Conservation (phyloP, 2,888 invertebrate species). For the Dusona sp. region DNA sequence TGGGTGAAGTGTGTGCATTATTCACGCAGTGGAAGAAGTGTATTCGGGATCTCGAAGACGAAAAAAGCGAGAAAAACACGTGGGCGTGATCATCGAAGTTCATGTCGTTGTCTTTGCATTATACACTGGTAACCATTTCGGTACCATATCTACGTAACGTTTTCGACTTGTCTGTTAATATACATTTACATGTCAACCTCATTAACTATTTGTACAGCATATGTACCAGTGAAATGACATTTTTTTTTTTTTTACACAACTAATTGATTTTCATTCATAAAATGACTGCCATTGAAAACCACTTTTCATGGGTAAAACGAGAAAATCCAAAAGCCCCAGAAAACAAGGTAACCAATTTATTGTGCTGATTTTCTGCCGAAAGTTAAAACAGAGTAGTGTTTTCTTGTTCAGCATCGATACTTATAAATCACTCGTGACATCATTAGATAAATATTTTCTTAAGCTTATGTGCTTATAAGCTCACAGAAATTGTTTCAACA, state of each 20-base stretch:
- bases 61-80: constrained; percentile 15
- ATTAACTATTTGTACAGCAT: no score
- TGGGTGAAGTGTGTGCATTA: constrained; percentile 36
- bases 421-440: not conserved
- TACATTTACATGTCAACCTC: no score
- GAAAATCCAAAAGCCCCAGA: not conserved
- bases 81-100: constrained; percentile 39
- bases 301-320: not conserved
- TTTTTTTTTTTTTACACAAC: no score
- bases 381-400: not conserved
- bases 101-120: constrained; percentile 7
- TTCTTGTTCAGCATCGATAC: not conserved
- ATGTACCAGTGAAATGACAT: no score
- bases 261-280: not conserved
- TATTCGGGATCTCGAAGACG: constrained; percentile 31
- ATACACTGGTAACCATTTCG: constrained; percentile 13
- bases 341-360: not conserved
- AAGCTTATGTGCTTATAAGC: not conserved
- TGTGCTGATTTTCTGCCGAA: not conserved
- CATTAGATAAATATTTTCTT: not conserved
- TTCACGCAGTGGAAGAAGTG: constrained; percentile 42
- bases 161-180: not conserved
- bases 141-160: not conserved
- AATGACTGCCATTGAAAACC: not conserved
- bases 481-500: not conserved